A percentile compares a stretch with the other conserved stretches of the same genome.
phyloP scores from a whole-genome alignment of 2,113 vertebrate genomes.

The Elgaria multicarinata region DNA sequence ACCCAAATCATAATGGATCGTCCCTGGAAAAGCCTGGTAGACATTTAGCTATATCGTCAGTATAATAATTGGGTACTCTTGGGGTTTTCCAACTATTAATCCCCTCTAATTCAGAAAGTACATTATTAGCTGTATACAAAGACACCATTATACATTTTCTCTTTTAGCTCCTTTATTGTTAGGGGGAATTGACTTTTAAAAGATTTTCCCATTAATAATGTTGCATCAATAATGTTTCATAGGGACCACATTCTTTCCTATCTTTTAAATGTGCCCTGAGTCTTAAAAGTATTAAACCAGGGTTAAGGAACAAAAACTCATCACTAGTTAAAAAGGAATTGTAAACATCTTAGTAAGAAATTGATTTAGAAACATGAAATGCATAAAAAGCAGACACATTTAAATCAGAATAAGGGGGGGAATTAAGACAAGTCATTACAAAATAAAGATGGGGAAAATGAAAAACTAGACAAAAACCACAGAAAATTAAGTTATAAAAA shows the following conservation, averaged over 20 bases:
- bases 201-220: not conserved
- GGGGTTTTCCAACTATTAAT: not conserved
- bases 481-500: not conserved
- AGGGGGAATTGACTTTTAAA: not conserved
- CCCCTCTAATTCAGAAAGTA: not conserved
- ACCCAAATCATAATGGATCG: slow-evolving; percentile 1
- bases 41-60: not conserved
- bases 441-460: not conserved
- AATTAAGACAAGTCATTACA: not conserved
- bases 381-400: not conserved
- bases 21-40: not conserved
- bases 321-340: not conserved
- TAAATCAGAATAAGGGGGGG: not conserved
- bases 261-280: not conserved
- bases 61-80: not conserved
- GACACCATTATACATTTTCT: not conserved
- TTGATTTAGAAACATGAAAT: slow-evolving; percentile 56
- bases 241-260: slow-evolving; percentile 3
- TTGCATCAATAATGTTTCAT: not conserved
- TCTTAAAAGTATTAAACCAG: not conserved
- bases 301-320: slow-evolving; percentile 5
- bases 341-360: slow-evolving; percentile 29
- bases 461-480: not conserved
- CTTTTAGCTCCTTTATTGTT: not conserved
- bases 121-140: slow-evolving; percentile 3